Evolutionary conservation across 2,797 vertebrate genomes (phyloP).

Genomic region (Leptodactylus fallax): DNA sequence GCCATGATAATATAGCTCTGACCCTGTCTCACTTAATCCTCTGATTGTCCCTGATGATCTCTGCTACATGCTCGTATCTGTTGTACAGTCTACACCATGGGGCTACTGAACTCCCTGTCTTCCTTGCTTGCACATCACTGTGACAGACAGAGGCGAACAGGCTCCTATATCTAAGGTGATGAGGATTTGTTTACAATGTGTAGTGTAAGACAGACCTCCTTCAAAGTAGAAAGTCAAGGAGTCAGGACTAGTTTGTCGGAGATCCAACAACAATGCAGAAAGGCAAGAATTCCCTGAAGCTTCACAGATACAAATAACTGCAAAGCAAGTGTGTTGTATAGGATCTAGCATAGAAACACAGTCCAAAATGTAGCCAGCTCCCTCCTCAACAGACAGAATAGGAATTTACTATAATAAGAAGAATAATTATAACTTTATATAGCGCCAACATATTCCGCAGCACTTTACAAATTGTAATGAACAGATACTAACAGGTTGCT

Average conservation of each 20-base stretch:
- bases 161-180: conserved; percentile 29
- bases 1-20: background rate
- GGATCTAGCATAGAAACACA: background rate
- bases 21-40: conserved; percentile 33
- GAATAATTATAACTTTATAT: too few species aligned
- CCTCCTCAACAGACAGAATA: too few species aligned
- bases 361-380: too few species aligned
- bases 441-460: too few species aligned
- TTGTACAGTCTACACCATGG: conserved; percentile 8
- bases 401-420: too few species aligned
- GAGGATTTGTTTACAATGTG: conserved; percentile 38
- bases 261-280: background rate
- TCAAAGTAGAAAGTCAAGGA: conserved; percentile 16
- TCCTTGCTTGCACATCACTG: conserved; percentile 4
- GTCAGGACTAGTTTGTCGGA: background rate
- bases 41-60: conserved; percentile 11
- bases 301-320: background rate
- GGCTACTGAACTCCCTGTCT: conserved; percentile 44
- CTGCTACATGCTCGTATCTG: conserved; percentile 23
- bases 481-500: too few species aligned
- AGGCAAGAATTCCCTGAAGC: conserved; percentile 1
- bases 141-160: conserved; percentile 45
- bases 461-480: too few species aligned
- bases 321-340: background rate
- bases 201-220: conserved; percentile 17